Evolutionary conservation across 2,888 invertebrate species (phyloP), one percentile per base, ranked within the genome.

Genomic region (Furcula furcula): DNA sequence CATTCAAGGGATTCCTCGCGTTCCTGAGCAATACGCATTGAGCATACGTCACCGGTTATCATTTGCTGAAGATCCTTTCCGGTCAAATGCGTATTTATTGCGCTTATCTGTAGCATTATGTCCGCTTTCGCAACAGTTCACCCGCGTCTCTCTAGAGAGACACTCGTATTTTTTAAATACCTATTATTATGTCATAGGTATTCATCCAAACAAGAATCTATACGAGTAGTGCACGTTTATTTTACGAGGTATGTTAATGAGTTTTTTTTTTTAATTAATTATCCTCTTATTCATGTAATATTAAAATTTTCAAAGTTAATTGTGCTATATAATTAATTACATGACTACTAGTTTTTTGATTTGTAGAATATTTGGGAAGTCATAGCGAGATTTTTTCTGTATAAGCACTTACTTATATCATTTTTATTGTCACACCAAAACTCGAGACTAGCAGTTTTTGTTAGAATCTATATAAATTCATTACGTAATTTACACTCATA

Each of bases 51-150:
- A 23, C 7, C 7, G 12, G 12, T 23, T 2, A 4, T 11, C 21
- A 46, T 34, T n/a, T 13, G 11, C 35, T 36, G 38, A 54, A 54
- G 57, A 54, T 46, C 29, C 36, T 48, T 55, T 44, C 46, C 42
- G 51, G 45, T 44, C 40, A 42, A 45, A 40, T 37, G 42, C 30
- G 25, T 21, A 26, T 46, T 45, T 26, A 46, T 42, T 40, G 33
- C 31, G 41, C 29, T 44, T 53, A 61, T 50, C 51, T 60, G 57
- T 52, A 55, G 54, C 53, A 58, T 57, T 65, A 56, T 46, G 54
- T 46, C 50, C 57, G 54, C 61, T 72, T 68, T 68, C 67, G 65
- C 67, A 65, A 72, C 78, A 82, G 79, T 79, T 34, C 52, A 57
- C 62, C 60, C 50, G 57, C 58, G 72, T 60, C 71, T 65, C 52